These are phyloP conservation scores for Graptemys geographica DNA, from an alignment of 2,797 vertebrate species.

Conservation along the genomic window DNA sequence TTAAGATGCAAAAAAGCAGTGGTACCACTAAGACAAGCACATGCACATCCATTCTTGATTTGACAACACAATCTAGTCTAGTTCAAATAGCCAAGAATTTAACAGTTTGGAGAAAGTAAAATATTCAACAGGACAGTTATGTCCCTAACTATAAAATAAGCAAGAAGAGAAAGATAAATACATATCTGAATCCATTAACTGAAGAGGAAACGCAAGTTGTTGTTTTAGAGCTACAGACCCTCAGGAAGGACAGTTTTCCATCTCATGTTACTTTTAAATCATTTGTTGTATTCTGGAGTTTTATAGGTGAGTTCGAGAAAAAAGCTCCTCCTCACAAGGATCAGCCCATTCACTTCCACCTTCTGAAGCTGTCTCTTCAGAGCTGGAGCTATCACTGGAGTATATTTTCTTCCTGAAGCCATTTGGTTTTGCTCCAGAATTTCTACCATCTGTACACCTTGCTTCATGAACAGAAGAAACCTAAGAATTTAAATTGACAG, in stretches of 20 bases:
- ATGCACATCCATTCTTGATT: slow-evolving; percentile 92
- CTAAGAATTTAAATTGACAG: slow-evolving; percentile 82
- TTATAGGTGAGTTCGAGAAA: slow-evolving; percentile 87
- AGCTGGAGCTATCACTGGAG: slow-evolving; percentile 87
- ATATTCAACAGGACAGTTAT: slow-evolving; percentile 78
- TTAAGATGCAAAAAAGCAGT: slow-evolving; percentile 87
- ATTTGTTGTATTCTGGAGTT: slow-evolving; percentile 76
- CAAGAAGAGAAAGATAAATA: slow-evolving; percentile 88
- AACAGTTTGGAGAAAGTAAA: slow-evolving; percentile 68
- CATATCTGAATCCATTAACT: slow-evolving; percentile 87
- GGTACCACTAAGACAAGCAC: slow-evolving; percentile 90
- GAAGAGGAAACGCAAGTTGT: slow-evolving; percentile 89
- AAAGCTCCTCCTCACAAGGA: slow-evolving; percentile 81
- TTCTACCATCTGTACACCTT: slow-evolving; percentile 84
- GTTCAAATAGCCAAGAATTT: slow-evolving; percentile 87
- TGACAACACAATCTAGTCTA: slow-evolving; percentile 91
- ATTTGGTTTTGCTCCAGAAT: slow-evolving; percentile 80
- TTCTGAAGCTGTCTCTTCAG: slow-evolving; percentile 85
- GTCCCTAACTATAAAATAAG: slow-evolving; percentile 87
- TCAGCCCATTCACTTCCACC: slow-evolving; percentile 81
- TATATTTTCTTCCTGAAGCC: slow-evolving; percentile 81
- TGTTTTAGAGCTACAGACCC: slow-evolving; percentile 85
- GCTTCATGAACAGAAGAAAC: slow-evolving; percentile 96
- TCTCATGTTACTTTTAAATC: slow-evolving; percentile 67
- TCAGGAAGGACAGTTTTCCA: slow-evolving; percentile 83